Evolutionary conservation across 2,888 invertebrate species (phyloP), one percentile per base, ranked within the genome.

Genomic region (Scaeva pyrastri): DNA sequence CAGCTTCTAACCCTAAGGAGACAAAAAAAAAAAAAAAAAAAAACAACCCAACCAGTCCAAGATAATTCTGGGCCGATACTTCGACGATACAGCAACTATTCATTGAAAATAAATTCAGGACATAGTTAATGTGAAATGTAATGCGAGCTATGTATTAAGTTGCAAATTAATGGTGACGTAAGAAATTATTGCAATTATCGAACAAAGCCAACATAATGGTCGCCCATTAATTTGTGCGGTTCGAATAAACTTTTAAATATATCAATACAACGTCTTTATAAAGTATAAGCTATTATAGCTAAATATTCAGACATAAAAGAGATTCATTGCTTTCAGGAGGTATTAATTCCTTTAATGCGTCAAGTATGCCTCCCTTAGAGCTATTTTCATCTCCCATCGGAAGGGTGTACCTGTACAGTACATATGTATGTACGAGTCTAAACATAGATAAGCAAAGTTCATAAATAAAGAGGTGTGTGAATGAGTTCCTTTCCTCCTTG

Each of bases 121-220:
- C 14, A 14, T 7, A 16, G 5, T 16, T 52, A 52, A n/a, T 52
- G 7, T 8, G 2, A 52, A 52, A n/a, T 52, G 7, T 8, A 7
- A 52, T 14, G 14, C 1, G 14, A 19, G 14, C 23, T 23, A 52
- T 26, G 23, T 23, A 26, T 52, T 52, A 14, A 12, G 12, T 23
- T 12, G 2, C 50, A 23, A 52, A 50, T 50, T 11, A 50, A 50
- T 21, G 50, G 10, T 21, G 21, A 21, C 21, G 21, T 26, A 23
- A 26, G 52, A 52, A 52, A 26, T 52, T 21, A 23, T 52, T 52
- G 23, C 26, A 23, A 52, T 26, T 52, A 52, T 52, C n/a, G 52
- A 14, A 26, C 23, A 52, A 52, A 26, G 14, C n/a, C 52, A 26
- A 52, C 14, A 7, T 23, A 52, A 52, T 26, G 52, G 1, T n/a